phyloP scores from a whole-genome alignment of 2,888 invertebrate species.

The Trachelus tabidus region DNA sequence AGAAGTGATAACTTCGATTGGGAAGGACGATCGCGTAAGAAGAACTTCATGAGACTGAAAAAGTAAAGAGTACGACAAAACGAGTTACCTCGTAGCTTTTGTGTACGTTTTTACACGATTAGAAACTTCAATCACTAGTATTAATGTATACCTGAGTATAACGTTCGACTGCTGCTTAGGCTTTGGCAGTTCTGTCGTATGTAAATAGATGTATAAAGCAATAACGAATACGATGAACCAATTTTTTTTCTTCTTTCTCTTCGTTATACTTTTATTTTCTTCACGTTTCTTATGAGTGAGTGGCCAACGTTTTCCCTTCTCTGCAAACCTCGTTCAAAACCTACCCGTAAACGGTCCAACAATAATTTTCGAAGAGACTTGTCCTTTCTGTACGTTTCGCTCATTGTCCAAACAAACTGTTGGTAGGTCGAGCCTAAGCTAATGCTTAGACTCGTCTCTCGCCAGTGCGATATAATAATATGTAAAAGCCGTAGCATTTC shows the following conservation, averaged over 20 bases:
- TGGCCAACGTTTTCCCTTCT: constrained; percentile 22
- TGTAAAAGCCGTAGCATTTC: constrained; percentile 33
- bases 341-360: background rate
- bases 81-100: constrained; percentile 60
- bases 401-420: constrained; percentile 1
- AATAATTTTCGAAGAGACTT: background rate
- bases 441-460: constrained; percentile 17
- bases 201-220: constrained; percentile 58
- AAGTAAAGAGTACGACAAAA: constrained; percentile 51
- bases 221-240: constrained; percentile 36
- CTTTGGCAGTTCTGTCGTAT: constrained; percentile 24
- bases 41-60: constrained; percentile 24
- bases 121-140: constrained; percentile 48
- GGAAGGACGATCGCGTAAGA: constrained; percentile 8
- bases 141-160: constrained; percentile 51
- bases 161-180: constrained; percentile 7
- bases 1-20: background rate
- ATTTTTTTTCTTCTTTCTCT: constrained; percentile 8
- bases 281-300: constrained; percentile 28
- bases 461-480: constrained; percentile 19
- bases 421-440: constrained; percentile 14
- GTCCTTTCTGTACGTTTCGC: background rate
- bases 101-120: constrained; percentile 54
- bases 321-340: background rate
- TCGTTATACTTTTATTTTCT: background rate